These are phyloP conservation scores for Lordiphosa clarofinis DNA, from an alignment of 1,140 invertebrate genomes.

Conservation along the genomic window DNA sequence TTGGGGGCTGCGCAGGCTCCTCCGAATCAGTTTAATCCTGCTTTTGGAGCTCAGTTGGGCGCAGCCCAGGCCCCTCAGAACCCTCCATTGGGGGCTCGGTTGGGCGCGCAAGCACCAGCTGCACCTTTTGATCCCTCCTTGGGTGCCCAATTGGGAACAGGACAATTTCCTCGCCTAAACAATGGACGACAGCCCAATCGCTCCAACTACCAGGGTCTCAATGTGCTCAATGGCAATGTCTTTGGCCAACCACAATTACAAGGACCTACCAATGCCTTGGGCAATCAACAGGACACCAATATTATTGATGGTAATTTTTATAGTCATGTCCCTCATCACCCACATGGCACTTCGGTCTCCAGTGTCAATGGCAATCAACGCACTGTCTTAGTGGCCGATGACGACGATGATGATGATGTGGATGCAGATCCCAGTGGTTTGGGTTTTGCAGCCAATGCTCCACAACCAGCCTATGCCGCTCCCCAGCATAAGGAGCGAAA, in stretches of 20 bases:
- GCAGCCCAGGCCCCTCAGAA: background rate
- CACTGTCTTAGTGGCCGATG: constrained; percentile 29
- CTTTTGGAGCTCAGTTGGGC: constrained; percentile 4
- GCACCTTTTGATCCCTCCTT: constrained; percentile 9
- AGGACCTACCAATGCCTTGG: constrained; percentile 36
- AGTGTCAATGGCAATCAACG: constrained; percentile 45
- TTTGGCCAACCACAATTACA: constrained; percentile 53
- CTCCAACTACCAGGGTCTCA: constrained; percentile 63
- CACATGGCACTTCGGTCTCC: constrained; percentile 23
- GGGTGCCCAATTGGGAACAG: constrained; percentile 26
- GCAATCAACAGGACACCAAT: constrained; percentile 63
- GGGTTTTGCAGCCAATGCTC: constrained; percentile 40
- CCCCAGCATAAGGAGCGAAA: constrained; percentile 16
- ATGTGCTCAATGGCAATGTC: constrained; percentile 54
- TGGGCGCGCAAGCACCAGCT: background rate
- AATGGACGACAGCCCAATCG: constrained; percentile 44
- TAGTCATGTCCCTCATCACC: constrained; percentile 19
- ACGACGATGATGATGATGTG: constrained; percentile 42
- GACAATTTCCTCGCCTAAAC: constrained; percentile 20
- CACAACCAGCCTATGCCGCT: constrained; percentile 26
- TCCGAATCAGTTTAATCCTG: constrained; percentile 25
- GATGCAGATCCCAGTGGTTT: constrained; percentile 20
- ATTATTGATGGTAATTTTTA: constrained; percentile 68
- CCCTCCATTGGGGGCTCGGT: background rate
- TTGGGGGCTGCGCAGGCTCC: constrained; percentile 21